Conservation (phyloP, 2,888 invertebrate genomes). For the Stenodema calcarata region DNA sequence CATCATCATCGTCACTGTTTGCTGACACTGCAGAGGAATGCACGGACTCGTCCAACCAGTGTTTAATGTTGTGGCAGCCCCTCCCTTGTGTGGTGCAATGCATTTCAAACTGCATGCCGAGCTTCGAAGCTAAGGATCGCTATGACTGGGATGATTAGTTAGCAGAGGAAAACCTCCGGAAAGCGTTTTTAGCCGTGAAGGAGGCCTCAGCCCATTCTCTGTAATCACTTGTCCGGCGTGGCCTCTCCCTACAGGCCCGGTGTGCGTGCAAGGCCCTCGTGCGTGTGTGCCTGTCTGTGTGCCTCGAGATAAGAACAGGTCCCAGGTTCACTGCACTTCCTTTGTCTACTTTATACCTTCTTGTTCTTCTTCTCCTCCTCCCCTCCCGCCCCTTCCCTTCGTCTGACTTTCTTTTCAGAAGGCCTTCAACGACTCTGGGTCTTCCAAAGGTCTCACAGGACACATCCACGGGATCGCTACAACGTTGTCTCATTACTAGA, state of each 20-base stretch:
- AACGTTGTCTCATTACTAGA: not conserved
- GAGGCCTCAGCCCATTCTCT: not conserved
- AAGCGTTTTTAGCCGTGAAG: not conserved
- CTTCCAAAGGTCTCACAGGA: not conserved
- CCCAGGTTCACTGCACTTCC: slow-evolving; percentile 21
- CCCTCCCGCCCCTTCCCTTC: not conserved
- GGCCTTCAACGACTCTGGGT: not conserved
- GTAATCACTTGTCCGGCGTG: not conserved
- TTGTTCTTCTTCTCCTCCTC: not conserved
- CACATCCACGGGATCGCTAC: not conserved
- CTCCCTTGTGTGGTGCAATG: too few species aligned
- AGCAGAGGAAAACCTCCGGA: too few species aligned
- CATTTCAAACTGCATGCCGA: too few species aligned
- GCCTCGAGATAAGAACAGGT: slow-evolving; percentile 1
- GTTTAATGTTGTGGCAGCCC: too few species aligned
- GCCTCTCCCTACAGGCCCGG: not conserved
- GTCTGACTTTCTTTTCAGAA: not conserved
- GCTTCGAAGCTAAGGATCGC: too few species aligned
- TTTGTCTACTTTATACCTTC: not conserved
- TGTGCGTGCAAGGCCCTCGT: not conserved
- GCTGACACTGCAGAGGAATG: too few species aligned
- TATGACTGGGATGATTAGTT: too few species aligned
- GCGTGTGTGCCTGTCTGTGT: not conserved
- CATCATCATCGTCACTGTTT: too few species aligned
- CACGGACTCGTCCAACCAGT: too few species aligned